Conservation (phyloP, 2,113 vertebrate species). For the Oryzias woworae region DNA sequence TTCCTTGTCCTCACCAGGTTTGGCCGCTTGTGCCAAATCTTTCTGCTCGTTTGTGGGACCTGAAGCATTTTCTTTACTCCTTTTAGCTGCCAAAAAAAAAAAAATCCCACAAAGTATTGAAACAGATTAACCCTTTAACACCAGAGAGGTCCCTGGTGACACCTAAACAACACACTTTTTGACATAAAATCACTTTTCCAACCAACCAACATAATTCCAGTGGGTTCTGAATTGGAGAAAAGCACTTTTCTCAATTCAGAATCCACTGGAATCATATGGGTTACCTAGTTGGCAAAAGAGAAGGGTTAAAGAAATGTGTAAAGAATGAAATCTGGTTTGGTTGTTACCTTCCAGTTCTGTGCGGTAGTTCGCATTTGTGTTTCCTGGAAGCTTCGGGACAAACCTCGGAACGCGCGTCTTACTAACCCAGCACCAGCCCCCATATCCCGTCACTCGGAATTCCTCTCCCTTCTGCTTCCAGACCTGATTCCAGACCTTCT, state of each 20-base stretch:
- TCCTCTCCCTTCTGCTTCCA: constrained; percentile 99
- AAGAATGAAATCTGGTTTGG: background rate
- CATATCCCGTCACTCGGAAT: constrained; percentile 96
- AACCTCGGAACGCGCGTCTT: constrained; percentile 93
- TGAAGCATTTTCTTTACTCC: constrained; percentile 29
- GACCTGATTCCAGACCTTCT: constrained; percentile 68
- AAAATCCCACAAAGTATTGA: background rate
- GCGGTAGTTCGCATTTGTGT: constrained; percentile 94
- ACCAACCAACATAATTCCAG: too few relatives aligned
- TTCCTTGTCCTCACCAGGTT: constrained; percentile 5
- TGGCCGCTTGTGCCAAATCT: background rate
- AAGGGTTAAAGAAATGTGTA: too few relatives aligned
- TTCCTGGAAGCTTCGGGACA: constrained; percentile 91
- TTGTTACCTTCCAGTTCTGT: constrained; percentile 59
- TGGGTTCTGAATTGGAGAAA: too few relatives aligned
- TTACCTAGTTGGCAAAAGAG: too few relatives aligned
- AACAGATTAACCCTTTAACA: background rate
- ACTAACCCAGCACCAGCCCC: constrained; percentile 97
- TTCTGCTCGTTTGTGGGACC: constrained; percentile 31
- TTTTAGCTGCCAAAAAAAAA: constrained; percentile 44
- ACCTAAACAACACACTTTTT: too few relatives aligned
- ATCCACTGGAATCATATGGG: too few relatives aligned
- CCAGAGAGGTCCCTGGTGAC: too few relatives aligned
- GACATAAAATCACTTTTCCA: background rate
- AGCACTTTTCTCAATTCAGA: too few relatives aligned